These are phyloP conservation scores for Aspidoscelis tigris DNA, from an alignment of 2,113 vertebrate species.

Conservation along the genomic window DNA sequence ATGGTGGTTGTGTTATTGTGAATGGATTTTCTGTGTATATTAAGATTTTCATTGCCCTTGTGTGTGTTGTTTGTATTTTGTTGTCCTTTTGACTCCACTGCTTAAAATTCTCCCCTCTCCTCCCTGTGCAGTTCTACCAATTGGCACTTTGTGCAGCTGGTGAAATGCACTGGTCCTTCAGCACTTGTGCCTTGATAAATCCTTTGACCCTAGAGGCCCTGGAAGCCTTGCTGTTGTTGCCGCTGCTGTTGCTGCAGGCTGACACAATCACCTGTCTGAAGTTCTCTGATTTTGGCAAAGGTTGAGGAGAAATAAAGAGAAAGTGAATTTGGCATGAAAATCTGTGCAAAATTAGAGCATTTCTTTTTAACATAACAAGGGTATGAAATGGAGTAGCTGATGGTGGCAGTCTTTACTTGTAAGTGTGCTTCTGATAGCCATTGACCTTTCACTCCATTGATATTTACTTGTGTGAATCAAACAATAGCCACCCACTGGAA, in stretches of 20 bases:
- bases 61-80: neutral
- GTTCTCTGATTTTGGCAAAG: neutral
- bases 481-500: neutral
- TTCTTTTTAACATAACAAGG: neutral
- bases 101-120: too few species aligned
- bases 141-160: neutral
- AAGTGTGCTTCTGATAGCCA: neutral
- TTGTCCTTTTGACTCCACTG: neutral
- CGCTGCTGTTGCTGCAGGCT: neutral
- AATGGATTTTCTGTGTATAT: too few species aligned
- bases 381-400: too few species aligned
- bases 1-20: neutral
- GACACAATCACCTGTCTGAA: neutral
- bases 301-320: neutral
- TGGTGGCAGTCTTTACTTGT: neutral
- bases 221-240: neutral
- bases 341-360: neutral
- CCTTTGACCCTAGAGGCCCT: neutral
- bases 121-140: neutral
- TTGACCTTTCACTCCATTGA: neutral
- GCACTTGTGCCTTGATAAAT: neutral
- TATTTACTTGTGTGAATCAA: neutral
- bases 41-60: neutral
- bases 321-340: neutral
- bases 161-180: neutral